These are phyloP conservation scores for Athetis lepigone DNA, from an alignment of 2,888 invertebrate species.

Conservation along the genomic window DNA sequence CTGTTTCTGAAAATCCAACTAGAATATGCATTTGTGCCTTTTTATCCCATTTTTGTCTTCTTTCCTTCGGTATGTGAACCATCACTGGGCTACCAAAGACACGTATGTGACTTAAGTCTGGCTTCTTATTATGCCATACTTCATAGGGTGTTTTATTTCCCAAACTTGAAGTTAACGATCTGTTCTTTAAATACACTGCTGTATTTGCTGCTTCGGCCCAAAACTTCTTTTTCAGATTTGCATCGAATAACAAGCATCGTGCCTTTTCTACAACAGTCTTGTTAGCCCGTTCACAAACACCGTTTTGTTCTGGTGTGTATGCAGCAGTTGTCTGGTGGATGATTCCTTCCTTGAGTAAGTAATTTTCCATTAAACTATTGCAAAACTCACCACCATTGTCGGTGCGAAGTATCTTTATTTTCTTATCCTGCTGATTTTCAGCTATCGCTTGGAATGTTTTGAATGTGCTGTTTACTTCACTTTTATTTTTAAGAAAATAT, in stretches of 20 bases:
- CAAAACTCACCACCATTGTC: no score
- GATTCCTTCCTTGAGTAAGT: neutral
- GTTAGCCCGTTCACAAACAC: neutral
- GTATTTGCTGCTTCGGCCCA: no score
- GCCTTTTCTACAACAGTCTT: neutral
- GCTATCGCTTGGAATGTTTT: neutral
- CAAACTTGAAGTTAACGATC: no score
- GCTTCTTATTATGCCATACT: no score
- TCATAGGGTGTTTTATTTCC: no score
- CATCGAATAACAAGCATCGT: no score
- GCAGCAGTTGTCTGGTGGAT: neutral
- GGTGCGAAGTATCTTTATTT: neutral
- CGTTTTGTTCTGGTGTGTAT: neutral
- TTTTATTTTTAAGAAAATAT: neutral
- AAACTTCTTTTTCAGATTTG: no score
- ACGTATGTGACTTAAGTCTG: no score
- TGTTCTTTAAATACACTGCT: no score
- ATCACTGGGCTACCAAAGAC: no score
- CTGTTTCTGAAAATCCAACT: constrained; percentile 3
- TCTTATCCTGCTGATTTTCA: neutral
- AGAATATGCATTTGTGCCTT: neutral
- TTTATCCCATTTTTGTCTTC: no score
- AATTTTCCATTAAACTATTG: constrained; percentile 2
- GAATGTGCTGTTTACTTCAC: neutral
- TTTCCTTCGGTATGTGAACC: no score